Conservation (phyloP, 1,140 invertebrate species). For the Zaprionus taronus region DNA sequence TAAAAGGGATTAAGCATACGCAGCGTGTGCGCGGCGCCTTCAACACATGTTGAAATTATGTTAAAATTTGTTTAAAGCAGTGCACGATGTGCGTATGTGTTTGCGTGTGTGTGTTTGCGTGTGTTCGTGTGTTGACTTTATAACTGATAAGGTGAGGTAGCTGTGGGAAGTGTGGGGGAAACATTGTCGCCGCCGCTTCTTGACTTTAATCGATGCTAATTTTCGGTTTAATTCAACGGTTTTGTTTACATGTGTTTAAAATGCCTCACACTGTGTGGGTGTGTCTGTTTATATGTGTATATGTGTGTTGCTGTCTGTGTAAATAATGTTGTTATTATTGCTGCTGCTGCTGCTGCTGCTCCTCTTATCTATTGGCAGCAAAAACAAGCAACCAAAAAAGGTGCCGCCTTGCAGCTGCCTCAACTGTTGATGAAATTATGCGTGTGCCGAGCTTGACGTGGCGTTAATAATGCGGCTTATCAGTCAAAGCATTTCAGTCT, state of each 20-base stretch:
- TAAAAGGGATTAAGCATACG: slow-evolving; percentile 79
- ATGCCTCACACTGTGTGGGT: slow-evolving; percentile 43
- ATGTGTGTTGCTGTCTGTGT: slow-evolving; percentile 31
- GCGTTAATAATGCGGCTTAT: slow-evolving; percentile 75
- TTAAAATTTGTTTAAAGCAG: slow-evolving; percentile 77
- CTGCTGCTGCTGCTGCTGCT: slow-evolving; percentile 25
- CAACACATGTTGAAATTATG: slow-evolving; percentile 82
- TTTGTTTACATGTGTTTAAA: slow-evolving; percentile 79
- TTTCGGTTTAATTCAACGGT: slow-evolving; percentile 81
- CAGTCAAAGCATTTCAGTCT: slow-evolving; percentile 53
- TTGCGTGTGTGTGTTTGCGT: slow-evolving; percentile 27
- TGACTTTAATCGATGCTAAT: slow-evolving; percentile 82
- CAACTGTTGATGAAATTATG: slow-evolving; percentile 72
- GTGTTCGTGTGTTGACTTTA: slow-evolving; percentile 49
- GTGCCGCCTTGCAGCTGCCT: slow-evolving; percentile 7
- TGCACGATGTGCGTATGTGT: not conserved
- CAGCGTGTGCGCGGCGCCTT: slow-evolving; percentile 61
- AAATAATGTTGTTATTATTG: slow-evolving; percentile 77
- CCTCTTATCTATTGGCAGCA: slow-evolving; percentile 57
- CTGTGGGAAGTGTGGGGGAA: slow-evolving; percentile 5
- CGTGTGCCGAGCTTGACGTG: slow-evolving; percentile 55
- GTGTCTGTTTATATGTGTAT: slow-evolving; percentile 8
- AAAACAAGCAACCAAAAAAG: slow-evolving; percentile 2
- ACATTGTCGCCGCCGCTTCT: slow-evolving; percentile 48
- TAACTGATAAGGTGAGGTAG: slow-evolving; percentile 60